A percentile compares a stretch with the other conserved stretches of the same genome.
Evolutionary conservation across 2,888 invertebrate genomes (phyloP).

Genomic region (Anorthoa munda): DNA sequence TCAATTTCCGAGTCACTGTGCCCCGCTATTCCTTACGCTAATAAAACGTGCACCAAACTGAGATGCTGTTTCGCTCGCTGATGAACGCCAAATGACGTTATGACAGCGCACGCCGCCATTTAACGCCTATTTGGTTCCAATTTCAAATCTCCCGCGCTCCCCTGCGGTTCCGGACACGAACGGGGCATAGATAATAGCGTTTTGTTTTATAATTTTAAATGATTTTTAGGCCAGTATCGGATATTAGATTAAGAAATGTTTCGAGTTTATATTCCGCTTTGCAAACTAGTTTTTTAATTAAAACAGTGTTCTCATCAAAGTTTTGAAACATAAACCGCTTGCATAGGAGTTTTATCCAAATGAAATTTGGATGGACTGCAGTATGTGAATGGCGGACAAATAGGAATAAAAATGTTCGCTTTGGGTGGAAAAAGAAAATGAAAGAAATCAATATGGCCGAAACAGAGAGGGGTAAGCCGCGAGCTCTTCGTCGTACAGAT

Average conservation of each 20-base stretch:
- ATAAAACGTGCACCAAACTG: constrained; percentile 90
- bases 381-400: constrained; percentile 80
- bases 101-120: constrained; percentile 92
- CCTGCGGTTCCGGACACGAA: constrained; percentile 88
- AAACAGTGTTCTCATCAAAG: constrained; percentile 75
- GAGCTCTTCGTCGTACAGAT: constrained; percentile 56
- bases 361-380: constrained; percentile 82
- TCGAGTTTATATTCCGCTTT: constrained; percentile 35
- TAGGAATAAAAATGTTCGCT: constrained; percentile 81
- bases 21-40: constrained; percentile 91
- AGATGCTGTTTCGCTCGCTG: constrained; percentile 90
- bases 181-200: constrained; percentile 86
- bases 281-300: constrained; percentile 74
- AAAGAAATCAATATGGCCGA: constrained; percentile 84
- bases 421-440: constrained; percentile 83
- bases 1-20: constrained; percentile 89
- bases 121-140: constrained; percentile 93
- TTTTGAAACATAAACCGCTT: constrained; percentile 76
- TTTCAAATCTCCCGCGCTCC: constrained; percentile 91
- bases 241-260: constrained; percentile 59
- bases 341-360: constrained; percentile 80
- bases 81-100: constrained; percentile 91
- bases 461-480: constrained; percentile 76
- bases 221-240: constrained; percentile 60
- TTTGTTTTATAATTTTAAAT: constrained; percentile 80